Percentiles rank a stretch among this genome's conserved stretches.
phyloP scores from a whole-genome alignment of 2,113 vertebrate species.

The Butastur rufipennis region DNA sequence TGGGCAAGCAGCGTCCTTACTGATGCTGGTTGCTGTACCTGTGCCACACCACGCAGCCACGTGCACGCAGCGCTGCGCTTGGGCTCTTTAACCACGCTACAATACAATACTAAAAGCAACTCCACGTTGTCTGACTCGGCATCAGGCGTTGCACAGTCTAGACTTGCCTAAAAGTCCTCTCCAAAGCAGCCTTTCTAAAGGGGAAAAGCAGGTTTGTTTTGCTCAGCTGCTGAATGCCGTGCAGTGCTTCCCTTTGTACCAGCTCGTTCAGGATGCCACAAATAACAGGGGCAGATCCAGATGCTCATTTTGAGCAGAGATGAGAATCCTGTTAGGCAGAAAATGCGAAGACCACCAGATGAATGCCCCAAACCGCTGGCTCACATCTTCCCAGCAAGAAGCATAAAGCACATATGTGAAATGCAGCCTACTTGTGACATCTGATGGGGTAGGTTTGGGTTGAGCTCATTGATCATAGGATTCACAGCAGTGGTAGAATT shows the following conservation, averaged over 20 bases:
- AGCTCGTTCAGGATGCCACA: background rate
- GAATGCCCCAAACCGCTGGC: background rate
- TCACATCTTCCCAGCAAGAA: background rate
- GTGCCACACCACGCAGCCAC: background rate
- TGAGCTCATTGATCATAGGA: background rate
- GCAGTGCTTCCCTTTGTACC: background rate
- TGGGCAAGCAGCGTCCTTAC: rapidly evolving
- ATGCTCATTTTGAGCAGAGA: background rate
- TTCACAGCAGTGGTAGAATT: background rate
- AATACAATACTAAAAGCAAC: background rate
- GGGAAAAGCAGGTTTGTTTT: background rate
- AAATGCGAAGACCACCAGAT: background rate
- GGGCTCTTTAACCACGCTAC: background rate
- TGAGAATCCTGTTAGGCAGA: background rate
- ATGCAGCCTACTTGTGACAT: background rate
- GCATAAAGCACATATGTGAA: background rate
- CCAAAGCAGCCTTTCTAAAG: background rate
- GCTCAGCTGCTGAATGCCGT: too few species aligned
- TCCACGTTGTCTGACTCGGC: background rate
- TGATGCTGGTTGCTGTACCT: background rate
- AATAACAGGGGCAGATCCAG: background rate
- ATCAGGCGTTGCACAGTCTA: background rate
- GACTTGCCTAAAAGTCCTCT: background rate
- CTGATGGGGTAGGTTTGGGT: background rate
- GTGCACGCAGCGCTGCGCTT: rapidly evolving